phyloP scores from a whole-genome alignment of 2,888 invertebrate genomes.

The Mactromeris polynyma region DNA sequence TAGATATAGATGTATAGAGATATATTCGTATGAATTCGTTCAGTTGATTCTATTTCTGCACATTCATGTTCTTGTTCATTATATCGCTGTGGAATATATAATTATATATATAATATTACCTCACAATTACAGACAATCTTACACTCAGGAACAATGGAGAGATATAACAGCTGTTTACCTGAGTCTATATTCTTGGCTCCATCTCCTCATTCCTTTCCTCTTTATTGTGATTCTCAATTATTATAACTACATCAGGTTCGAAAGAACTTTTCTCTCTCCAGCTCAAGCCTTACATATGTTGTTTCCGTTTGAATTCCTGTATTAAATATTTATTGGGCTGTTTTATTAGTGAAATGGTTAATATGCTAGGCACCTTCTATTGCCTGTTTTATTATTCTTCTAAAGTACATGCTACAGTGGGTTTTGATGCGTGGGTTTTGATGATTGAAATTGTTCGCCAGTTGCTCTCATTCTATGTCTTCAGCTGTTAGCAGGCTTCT shows the following conservation, averaged over 20 bases:
- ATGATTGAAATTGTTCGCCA: neutral
- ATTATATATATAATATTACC: neutral
- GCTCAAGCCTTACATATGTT: neutral
- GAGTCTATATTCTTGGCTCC: slow-evolving; percentile 5
- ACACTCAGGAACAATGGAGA: neutral
- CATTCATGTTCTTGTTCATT: too few relatives aligned
- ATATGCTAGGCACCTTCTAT: neutral
- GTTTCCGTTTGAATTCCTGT: slow-evolving; percentile 6
- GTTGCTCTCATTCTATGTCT: neutral
- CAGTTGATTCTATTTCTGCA: too few relatives aligned
- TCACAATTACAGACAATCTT: neutral
- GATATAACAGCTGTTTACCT: slow-evolving; percentile 1
- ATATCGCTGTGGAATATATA: too few relatives aligned
- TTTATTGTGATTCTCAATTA: neutral
- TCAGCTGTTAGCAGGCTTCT: too few relatives aligned
- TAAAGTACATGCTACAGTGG: neutral
- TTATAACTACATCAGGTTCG: neutral
- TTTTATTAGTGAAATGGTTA: neutral
- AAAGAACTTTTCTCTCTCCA: neutral
- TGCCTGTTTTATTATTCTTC: neutral
- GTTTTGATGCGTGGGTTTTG: neutral
- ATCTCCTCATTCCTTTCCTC: neutral
- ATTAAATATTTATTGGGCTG: slow-evolving; percentile 2
- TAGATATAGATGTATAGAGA: too few relatives aligned
- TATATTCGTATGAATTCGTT: too few relatives aligned